phyloP scores from a whole-genome alignment of 2,113 vertebrate genomes.

The Brachirus orientalis region DNA sequence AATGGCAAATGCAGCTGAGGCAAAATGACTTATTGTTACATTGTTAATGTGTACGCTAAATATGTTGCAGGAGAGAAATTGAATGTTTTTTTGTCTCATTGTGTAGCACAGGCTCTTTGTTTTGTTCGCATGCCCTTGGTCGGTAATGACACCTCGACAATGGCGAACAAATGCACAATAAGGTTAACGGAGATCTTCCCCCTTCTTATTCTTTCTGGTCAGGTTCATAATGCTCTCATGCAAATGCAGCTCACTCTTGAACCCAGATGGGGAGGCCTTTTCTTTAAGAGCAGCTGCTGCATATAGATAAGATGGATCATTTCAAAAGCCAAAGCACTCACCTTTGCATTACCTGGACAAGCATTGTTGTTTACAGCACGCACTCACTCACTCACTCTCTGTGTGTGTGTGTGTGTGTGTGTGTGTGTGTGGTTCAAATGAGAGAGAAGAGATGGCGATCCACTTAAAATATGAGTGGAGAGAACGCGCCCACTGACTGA shows the following conservation, averaged over 20 bases:
- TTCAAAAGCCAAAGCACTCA: constrained; percentile 37
- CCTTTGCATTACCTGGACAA: constrained; percentile 20
- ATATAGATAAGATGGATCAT: constrained; percentile 38
- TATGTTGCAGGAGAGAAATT: constrained; percentile 57
- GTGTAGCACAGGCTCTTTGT: constrained; percentile 48
- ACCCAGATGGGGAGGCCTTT: constrained; percentile 5
- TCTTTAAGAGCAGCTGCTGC: constrained; percentile 7
- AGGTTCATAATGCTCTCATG: constrained; percentile 37
- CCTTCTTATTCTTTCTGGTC: constrained; percentile 23
- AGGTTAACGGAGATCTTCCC: constrained; percentile 22
- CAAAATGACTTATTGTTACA: constrained; percentile 70
- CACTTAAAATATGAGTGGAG: constrained; percentile 53
- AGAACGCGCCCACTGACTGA: constrained; percentile 55
- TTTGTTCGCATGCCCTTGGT: constrained; percentile 50
- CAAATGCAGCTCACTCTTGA: constrained; percentile 42
- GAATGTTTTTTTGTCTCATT: constrained; percentile 39
- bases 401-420: too few relatives aligned
- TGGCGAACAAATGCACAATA: constrained; percentile 25
- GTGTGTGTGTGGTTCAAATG: constrained; percentile 33
- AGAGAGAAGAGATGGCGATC: constrained; percentile 16
- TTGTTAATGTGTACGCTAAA: constrained; percentile 65
- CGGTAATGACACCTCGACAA: constrained; percentile 53
- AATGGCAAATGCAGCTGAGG: constrained; percentile 64
- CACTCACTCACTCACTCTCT: too few relatives aligned
- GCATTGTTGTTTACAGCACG: constrained; percentile 25